Percentiles rank a stretch among this genome's conserved stretches.
These are phyloP conservation scores for Thecocarcelia acutangulata DNA, from an alignment of 2,888 invertebrate species.

Conservation along the genomic window DNA sequence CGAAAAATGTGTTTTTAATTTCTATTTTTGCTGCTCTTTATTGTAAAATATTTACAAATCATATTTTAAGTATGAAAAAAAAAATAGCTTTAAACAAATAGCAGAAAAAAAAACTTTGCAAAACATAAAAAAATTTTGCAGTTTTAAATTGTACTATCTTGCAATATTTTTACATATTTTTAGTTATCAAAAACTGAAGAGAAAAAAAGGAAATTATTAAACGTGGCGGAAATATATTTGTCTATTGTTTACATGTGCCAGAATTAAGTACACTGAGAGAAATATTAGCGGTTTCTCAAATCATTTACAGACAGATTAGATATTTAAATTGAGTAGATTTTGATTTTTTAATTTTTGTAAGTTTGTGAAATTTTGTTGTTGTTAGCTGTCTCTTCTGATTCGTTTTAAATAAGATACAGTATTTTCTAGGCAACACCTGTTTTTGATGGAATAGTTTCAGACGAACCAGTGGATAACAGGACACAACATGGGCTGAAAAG, in stretches of 20 bases:
- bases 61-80: conserved; percentile 12
- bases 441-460: too few species aligned
- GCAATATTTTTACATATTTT: conserved; percentile 50
- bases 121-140: conserved; percentile 37
- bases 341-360: too few species aligned
- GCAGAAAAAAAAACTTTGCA: conserved; percentile 15
- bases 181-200: conserved; percentile 13
- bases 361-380: too few species aligned
- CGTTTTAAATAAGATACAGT: too few species aligned
- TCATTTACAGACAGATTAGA: too few species aligned
- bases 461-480: too few species aligned
- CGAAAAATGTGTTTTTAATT: conserved; percentile 6
- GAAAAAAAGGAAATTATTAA: conserved; percentile 29
- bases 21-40: conserved; percentile 26
- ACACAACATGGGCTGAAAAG: too few species aligned
- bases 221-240: conserved; percentile 36
- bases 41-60: conserved; percentile 65
- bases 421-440: too few species aligned
- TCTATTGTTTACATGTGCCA: not conserved
- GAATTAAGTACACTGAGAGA: conserved; percentile 47
- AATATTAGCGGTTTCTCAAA: not conserved
- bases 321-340: too few species aligned
- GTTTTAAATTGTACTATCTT: conserved; percentile 37
- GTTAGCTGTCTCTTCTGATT: too few species aligned
- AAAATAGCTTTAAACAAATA: conserved; percentile 15